phyloP scores from a whole-genome alignment of 2,888 invertebrate species.

The Aproaerema taeniolella region DNA sequence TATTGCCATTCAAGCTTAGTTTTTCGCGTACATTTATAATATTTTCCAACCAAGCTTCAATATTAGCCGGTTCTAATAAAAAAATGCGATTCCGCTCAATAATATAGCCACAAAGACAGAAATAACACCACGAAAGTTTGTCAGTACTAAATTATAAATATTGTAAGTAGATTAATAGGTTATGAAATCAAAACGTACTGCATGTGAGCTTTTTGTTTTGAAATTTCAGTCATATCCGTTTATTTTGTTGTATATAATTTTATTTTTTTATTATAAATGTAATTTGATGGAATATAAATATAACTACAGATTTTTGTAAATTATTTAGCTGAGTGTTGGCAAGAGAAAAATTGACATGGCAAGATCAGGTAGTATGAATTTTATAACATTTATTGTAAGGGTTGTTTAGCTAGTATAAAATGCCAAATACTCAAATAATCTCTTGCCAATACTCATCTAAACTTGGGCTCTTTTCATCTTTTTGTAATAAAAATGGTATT shows the following conservation, averaged over 20 bases:
- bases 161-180: slow-evolving; percentile 44
- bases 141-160: slow-evolving; percentile 28
- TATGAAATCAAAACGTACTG: slow-evolving; percentile 37
- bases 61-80: slow-evolving; percentile 6
- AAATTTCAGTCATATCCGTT: slow-evolving; percentile 35
- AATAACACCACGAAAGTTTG: slow-evolving; percentile 18
- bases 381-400: too few species aligned
- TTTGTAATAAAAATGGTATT: too few species aligned
- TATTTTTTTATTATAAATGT: slow-evolving; percentile 32
- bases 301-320: too few species aligned
- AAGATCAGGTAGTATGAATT: too few species aligned
- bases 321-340: too few species aligned
- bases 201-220: slow-evolving; percentile 31
- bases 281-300: too few species aligned
- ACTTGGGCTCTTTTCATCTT: too few species aligned
- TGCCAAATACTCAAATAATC: too few species aligned
- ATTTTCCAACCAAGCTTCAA: background rate
- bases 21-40: background rate
- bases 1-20: background rate
- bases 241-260: slow-evolving; percentile 42
- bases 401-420: too few species aligned
- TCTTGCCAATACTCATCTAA: too few species aligned
- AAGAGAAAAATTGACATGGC: too few species aligned
- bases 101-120: slow-evolving; percentile 7
- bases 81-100: background rate